phyloP scores from a whole-genome alignment of 2,113 vertebrate genomes.

The Tupaia chinensis region DNA sequence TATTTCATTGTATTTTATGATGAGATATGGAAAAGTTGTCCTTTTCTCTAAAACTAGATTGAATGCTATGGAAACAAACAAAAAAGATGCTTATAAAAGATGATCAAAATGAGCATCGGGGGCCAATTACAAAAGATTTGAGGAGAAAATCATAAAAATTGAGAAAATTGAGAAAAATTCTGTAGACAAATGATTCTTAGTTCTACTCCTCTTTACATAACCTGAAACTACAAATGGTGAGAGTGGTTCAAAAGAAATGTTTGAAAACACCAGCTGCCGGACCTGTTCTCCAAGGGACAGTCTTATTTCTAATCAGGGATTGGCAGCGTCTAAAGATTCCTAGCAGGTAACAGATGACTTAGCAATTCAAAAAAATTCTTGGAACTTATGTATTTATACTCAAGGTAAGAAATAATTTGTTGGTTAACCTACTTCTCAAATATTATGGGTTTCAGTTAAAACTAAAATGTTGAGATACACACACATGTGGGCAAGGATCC shows the following conservation, averaged over 20 bases:
- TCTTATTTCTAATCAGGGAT: not conserved
- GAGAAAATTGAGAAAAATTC: not conserved
- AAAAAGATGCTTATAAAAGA: not conserved
- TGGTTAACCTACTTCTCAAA: slow-evolving; percentile 3
- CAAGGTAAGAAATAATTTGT: not conserved
- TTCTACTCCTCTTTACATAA: not conserved
- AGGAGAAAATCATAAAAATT: not conserved
- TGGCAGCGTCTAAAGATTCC: not conserved
- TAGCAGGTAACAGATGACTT: not conserved
- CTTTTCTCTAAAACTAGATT: slow-evolving; percentile 5
- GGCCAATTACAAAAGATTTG: not conserved
- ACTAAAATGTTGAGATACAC: not conserved
- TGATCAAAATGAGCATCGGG: not conserved
- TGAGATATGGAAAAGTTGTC: not conserved
- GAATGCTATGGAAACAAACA: not conserved
- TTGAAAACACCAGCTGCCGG: not conserved
- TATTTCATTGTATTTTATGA: slow-evolving; percentile 4
- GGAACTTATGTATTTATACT: not conserved
- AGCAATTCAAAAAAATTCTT: not conserved
- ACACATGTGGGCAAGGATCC: accelerated
- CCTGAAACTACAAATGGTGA: not conserved
- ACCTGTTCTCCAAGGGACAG: not conserved
- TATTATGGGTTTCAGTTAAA: not conserved
- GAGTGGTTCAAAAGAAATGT: not conserved
- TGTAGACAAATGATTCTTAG: not conserved